Evolutionary conservation across 1,140 invertebrate species (phyloP).

Genomic region (Apocrypta bakeri): DNA sequence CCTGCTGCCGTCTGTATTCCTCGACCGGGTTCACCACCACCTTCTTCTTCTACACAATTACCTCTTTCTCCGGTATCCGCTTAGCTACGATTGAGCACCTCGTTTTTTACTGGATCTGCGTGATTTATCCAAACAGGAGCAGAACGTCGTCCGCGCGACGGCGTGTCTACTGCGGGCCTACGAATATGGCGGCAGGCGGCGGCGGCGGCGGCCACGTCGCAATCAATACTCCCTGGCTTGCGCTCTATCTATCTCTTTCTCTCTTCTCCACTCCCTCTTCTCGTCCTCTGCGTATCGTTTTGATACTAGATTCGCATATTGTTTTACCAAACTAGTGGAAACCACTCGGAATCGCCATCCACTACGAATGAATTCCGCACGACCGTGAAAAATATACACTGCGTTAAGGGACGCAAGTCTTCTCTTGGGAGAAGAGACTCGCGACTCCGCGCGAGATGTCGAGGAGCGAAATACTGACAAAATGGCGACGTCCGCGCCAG

Average conservation of each 20-base stretch:
- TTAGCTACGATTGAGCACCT: too few relatives aligned
- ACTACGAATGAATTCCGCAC: too few relatives aligned
- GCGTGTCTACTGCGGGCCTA: background rate
- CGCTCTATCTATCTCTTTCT: too few relatives aligned
- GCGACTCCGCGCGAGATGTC: background rate
- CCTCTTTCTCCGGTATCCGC: background rate
- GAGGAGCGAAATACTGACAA: background rate
- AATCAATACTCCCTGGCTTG: background rate
- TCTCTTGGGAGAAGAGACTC: background rate
- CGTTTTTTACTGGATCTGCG: too few relatives aligned
- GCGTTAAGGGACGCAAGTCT: too few relatives aligned
- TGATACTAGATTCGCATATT: too few relatives aligned
- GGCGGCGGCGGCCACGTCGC: background rate
- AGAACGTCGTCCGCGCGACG: background rate
- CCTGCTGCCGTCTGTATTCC: slow-evolving; percentile 67
- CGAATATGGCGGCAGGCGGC: slow-evolving; percentile 17
- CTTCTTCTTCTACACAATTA: background rate
- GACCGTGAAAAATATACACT: too few relatives aligned
- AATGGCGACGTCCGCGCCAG: background rate
- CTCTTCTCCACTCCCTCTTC: background rate
- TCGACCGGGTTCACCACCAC: slow-evolving; percentile 50
- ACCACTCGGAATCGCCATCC: too few relatives aligned
- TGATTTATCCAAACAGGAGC: background rate
- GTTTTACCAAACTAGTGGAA: too few relatives aligned
- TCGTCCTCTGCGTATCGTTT: slow-evolving; percentile 38